Conservation (phyloP, 1,140 invertebrate species). For the Pectinophora gossypiella region DNA sequence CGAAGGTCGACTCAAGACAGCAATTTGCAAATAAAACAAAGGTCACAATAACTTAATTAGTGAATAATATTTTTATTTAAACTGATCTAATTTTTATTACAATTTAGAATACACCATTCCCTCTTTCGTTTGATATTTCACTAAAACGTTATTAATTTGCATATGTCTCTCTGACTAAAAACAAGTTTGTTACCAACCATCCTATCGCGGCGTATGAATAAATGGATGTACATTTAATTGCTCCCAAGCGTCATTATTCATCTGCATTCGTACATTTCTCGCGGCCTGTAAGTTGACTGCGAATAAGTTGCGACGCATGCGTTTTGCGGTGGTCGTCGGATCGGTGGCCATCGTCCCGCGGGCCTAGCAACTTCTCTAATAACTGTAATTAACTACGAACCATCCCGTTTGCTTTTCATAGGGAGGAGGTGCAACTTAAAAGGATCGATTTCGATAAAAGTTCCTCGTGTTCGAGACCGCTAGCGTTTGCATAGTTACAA, state of each 20-base stretch:
- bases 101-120: too few species aligned
- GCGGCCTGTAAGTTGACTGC: background rate
- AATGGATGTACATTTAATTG: conserved; percentile 17
- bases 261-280: conserved; percentile 14
- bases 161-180: background rate
- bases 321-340: conserved; percentile 17
- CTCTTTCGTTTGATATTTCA: background rate
- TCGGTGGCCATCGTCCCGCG: conserved; percentile 35
- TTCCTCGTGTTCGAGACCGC: too few species aligned
- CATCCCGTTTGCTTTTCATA: conserved; percentile 31
- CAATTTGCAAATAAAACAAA: too few species aligned
- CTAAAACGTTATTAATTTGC: background rate
- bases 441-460: too few species aligned
- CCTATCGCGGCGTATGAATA: conserved; percentile 6
- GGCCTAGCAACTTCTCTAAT: conserved; percentile 49
- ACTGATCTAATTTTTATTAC: too few species aligned
- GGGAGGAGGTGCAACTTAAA: conserved; percentile 28
- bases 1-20: too few species aligned
- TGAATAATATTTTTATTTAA: too few species aligned
- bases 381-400: conserved; percentile 54
- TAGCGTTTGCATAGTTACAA: too few species aligned
- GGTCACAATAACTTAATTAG: too few species aligned
- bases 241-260: conserved; percentile 14
- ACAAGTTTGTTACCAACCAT: background rate
- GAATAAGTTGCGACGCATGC: conserved; percentile 19